Conservation (phyloP, 2,888 invertebrate genomes). For the Heliconius ismenius region DNA sequence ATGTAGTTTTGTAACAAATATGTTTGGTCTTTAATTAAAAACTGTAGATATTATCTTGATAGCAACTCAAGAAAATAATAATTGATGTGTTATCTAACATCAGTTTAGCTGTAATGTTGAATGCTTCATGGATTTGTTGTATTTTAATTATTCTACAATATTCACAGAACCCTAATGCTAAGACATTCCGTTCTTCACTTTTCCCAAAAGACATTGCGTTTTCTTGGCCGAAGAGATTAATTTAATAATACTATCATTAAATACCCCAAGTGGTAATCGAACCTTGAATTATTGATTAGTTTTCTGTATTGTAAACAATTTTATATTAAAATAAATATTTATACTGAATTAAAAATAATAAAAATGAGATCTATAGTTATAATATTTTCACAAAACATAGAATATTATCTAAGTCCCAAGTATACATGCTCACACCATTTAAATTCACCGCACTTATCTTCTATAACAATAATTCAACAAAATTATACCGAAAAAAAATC, state of each 20-base stretch:
- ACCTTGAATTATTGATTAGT: too few species aligned
- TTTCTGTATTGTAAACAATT: too few species aligned
- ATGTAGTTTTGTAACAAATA: background rate
- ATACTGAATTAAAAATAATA: too few species aligned
- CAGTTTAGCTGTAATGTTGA: background rate
- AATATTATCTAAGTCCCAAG: background rate
- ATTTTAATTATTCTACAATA: background rate
- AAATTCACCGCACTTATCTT: background rate
- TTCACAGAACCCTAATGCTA: background rate
- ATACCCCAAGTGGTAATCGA: background rate
- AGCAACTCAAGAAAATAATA: background rate
- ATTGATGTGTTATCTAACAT: constrained; percentile 3
- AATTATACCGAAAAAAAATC: constrained; percentile 1
- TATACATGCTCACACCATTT: constrained; percentile 9
- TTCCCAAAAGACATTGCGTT: too few species aligned
- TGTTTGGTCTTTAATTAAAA: background rate
- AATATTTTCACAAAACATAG: constrained; percentile 11
- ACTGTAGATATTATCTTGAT: background rate
- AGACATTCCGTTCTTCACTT: background rate
- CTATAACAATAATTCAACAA: constrained; percentile 13
- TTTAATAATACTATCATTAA: too few species aligned
- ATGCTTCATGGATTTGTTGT: background rate
- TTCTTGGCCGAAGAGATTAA: too few species aligned
- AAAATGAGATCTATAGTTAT: background rate
- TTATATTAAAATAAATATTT: too few species aligned